These are phyloP conservation scores for Arctia plantaginis DNA, from an alignment of 2,888 invertebrate species.

Conservation along the genomic window DNA sequence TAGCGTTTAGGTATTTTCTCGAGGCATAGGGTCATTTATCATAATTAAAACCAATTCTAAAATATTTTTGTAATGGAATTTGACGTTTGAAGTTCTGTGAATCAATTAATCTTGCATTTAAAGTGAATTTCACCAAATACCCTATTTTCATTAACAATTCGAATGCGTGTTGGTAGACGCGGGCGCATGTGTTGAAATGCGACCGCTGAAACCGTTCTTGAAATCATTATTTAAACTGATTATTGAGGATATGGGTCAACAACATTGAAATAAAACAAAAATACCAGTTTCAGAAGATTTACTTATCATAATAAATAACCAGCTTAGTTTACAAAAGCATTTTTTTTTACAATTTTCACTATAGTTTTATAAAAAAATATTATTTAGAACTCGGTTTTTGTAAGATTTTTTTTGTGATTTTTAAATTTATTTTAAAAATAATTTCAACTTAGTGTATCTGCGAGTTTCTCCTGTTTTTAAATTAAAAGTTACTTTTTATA, in stretches of 20 bases:
- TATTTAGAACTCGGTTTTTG: conserved; percentile 59
- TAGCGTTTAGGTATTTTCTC: no score
- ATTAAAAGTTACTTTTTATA: neutral
- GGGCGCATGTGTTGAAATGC: no score
- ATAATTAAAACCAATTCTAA: no score
- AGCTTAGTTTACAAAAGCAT: conserved; percentile 82
- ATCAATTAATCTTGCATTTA: no score
- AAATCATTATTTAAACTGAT: no score
- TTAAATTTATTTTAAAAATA: conserved; percentile 36
- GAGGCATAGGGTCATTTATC: no score
- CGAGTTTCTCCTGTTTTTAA: neutral
- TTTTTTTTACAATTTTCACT: conserved; percentile 65
- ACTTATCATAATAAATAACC: conserved; percentile 84
- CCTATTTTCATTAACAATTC: no score
- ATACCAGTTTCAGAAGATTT: conserved; percentile 75
- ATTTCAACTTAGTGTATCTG: conserved; percentile 13
- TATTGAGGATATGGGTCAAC: neutral
- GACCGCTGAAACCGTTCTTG: no score
- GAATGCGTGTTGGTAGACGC: no score
- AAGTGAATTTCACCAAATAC: no score
- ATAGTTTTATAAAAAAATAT: conserved; percentile 65
- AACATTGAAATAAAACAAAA: conserved; percentile 62
- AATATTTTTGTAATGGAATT: no score
- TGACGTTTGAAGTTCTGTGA: no score
- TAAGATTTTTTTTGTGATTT: conserved; percentile 46